Percentiles rank a stretch among this genome's conserved stretches.
These are phyloP conservation scores for Corythoichthys haematopterus DNA, from an alignment of 2,113 vertebrate species.

Conservation along the genomic window DNA sequence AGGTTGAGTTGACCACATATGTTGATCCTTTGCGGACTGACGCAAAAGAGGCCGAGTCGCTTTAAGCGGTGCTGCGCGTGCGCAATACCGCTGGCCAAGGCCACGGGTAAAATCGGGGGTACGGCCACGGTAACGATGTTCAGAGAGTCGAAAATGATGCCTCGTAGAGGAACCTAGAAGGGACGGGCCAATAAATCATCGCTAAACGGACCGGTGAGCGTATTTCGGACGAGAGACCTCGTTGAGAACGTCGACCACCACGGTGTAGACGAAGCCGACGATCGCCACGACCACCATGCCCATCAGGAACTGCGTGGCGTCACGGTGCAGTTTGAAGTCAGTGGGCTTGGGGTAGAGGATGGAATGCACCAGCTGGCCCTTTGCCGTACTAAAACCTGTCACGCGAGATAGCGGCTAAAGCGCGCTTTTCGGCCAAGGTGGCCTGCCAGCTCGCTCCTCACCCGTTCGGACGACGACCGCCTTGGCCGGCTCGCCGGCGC, in stretches of 20 bases:
- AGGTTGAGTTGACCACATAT: conserved; percentile 95
- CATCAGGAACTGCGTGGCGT: conserved; percentile 89
- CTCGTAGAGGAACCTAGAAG: conserved; percentile 75
- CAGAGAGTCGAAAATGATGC: conserved; percentile 85
- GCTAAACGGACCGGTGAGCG: too few species aligned
- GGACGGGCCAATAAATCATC: background rate
- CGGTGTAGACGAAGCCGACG: conserved; percentile 87
- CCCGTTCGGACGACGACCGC: conserved; percentile 92
- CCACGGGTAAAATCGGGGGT: conserved; percentile 90
- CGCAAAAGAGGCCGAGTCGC: conserved; percentile 88
- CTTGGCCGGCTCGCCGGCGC: conserved; percentile 86
- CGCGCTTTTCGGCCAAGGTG: too few species aligned
- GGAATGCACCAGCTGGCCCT: conserved; percentile 91
- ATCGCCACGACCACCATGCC: conserved; percentile 87
- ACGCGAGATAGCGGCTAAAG: too few species aligned
- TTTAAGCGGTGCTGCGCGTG: conserved; percentile 92
- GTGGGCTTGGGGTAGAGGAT: conserved; percentile 96
- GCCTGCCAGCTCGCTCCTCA: conserved; percentile 39
- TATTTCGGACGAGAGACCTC: conserved; percentile 60
- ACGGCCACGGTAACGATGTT: conserved; percentile 96
- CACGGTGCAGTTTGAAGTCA: conserved; percentile 93
- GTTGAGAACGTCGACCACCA: conserved; percentile 82
- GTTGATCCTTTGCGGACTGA: conserved; percentile 96
- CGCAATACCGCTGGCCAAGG: conserved; percentile 93
- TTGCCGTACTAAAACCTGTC: conserved; percentile 90